Evolutionary conservation across 2,888 invertebrate species (phyloP).

Genomic region (Rhaphigaster nebulosa): DNA sequence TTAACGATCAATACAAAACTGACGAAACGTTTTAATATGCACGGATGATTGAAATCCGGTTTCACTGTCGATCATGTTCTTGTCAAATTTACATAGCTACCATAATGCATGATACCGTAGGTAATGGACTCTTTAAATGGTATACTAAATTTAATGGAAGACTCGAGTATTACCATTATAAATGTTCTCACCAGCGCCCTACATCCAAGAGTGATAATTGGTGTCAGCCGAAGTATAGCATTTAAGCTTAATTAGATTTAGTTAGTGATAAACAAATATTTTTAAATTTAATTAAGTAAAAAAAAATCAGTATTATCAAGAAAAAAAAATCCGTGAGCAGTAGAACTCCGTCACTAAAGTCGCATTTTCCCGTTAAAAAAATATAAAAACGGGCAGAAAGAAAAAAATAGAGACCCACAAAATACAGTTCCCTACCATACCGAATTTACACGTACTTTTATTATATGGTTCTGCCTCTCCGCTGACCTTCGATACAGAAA

Average conservation of each 20-base stretch:
- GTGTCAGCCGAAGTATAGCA: not conserved
- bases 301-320: too few relatives aligned
- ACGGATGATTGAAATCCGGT: not conserved
- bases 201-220: not conserved
- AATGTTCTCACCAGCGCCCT: not conserved
- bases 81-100: not conserved
- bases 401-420: too few relatives aligned
- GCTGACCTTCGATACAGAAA: too few relatives aligned
- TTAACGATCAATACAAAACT: not conserved
- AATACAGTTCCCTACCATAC: too few relatives aligned
- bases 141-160: slow-evolving; percentile 1
- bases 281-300: not conserved
- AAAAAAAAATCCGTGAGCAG: too few relatives aligned
- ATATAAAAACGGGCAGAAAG: too few relatives aligned
- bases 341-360: too few relatives aligned
- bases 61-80: not conserved
- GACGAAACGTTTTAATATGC: not conserved
- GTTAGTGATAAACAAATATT: not conserved
- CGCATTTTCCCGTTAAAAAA: too few relatives aligned
- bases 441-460: too few relatives aligned
- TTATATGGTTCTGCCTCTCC: too few relatives aligned
- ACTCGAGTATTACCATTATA: not conserved
- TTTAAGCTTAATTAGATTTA: not conserved
- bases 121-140: not conserved
- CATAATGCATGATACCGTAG: not conserved